A percentile compares a stretch with the other conserved stretches of the same genome.
Evolutionary conservation across 1,140 invertebrate genomes (phyloP).

Genomic region (Drosophila leontia): DNA sequence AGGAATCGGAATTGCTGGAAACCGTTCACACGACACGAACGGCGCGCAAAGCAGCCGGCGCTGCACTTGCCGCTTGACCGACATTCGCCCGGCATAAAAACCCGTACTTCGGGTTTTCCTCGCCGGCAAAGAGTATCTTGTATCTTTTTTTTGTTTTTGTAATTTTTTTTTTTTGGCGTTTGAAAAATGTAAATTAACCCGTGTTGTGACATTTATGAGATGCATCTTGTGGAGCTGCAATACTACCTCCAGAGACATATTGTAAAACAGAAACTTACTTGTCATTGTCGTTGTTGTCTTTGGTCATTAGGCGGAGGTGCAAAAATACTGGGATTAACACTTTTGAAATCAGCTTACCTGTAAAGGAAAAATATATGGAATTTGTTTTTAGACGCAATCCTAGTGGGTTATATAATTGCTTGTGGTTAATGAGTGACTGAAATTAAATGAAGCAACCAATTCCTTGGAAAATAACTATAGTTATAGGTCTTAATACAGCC

Average conservation of each 20-base stretch:
- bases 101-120: constrained; percentile 39
- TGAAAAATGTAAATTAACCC: constrained; percentile 36
- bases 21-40: constrained; percentile 42
- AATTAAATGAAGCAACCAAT: constrained; percentile 5
- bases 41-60: constrained; percentile 8
- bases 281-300: constrained; percentile 21
- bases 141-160: not conserved
- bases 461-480: not conserved
- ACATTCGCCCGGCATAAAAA: constrained; percentile 43
- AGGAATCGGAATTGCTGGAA: constrained; percentile 33
- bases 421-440: constrained; percentile 9
- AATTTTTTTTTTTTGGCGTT: constrained; percentile 23
- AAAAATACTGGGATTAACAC: not conserved
- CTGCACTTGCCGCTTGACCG: constrained; percentile 61
- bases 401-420: not conserved
- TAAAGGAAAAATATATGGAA: not conserved
- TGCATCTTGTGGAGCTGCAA: constrained; percentile 5
- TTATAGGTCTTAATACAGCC: not conserved
- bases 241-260: not conserved
- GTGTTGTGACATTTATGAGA: constrained; percentile 47
- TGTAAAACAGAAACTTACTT: constrained; percentile 33
- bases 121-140: constrained; percentile 7
- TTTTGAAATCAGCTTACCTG: constrained; percentile 27
- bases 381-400: not conserved
- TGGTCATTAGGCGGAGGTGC: constrained; percentile 29